phyloP scores from a whole-genome alignment of 2,888 invertebrate species.

The Agrotis exclamationis region DNA sequence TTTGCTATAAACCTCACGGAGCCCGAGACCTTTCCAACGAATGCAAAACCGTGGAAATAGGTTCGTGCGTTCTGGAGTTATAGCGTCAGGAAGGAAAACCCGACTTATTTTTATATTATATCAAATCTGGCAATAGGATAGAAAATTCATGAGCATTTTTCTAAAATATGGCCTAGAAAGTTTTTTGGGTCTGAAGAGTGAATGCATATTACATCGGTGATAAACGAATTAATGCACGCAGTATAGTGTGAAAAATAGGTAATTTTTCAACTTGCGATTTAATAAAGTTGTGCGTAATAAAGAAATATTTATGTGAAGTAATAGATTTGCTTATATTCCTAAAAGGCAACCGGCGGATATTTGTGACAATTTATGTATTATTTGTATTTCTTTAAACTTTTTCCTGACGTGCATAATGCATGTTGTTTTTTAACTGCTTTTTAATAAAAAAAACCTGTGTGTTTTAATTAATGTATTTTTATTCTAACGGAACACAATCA shows the following conservation, averaged over 20 bases:
- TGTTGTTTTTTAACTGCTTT: slow-evolving; percentile 2
- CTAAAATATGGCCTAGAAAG: neutral
- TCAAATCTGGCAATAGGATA: neutral
- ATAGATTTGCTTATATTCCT: neutral
- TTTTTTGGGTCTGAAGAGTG: neutral
- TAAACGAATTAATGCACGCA: neutral
- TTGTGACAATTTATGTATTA: too few species aligned
- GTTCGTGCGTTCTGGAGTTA: too few species aligned
- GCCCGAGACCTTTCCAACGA: too few species aligned
- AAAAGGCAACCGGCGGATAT: neutral
- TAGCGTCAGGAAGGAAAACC: too few species aligned
- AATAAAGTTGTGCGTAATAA: slow-evolving; percentile 7
- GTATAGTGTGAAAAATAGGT: neutral
- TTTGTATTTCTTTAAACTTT: too few species aligned
- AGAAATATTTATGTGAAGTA: neutral
- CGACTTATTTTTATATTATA: too few species aligned
- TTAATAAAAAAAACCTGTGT: slow-evolving; percentile 45
- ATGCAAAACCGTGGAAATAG: too few species aligned
- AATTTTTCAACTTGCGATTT: neutral
- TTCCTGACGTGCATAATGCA: neutral
- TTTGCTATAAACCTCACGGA: too few species aligned
- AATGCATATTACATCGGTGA: neutral
- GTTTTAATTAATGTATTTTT: slow-evolving; percentile 46
- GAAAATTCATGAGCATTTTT: neutral
- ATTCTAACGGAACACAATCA: slow-evolving; percentile 64